Percentiles rank a stretch among this genome's conserved stretches.
phyloP scores from a whole-genome alignment of 1,140 invertebrate genomes.

The Megalopta genalis region DNA sequence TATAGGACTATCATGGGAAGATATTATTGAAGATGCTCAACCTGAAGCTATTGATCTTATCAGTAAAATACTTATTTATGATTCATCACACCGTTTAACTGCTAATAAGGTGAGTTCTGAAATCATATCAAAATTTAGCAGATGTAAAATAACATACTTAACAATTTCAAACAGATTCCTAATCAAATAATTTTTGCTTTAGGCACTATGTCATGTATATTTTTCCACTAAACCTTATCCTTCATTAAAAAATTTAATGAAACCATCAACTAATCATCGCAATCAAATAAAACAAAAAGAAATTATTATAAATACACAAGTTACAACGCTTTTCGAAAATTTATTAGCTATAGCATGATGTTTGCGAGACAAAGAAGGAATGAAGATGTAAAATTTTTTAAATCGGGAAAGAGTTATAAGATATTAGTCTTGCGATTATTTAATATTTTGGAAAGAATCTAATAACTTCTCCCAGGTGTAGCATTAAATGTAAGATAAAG shows the following conservation, averaged over 20 bases:
- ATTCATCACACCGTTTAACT: constrained; percentile 88
- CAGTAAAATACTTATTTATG: constrained; percentile 90
- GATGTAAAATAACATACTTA: neutral
- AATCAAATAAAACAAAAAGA: constrained; percentile 70
- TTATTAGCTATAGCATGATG: constrained; percentile 57
- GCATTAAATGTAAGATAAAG: neutral
- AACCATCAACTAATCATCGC: constrained; percentile 70
- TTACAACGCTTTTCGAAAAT: constrained; percentile 69
- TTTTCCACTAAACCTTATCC: constrained; percentile 73
- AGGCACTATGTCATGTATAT: constrained; percentile 75
- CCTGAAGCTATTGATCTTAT: constrained; percentile 87
- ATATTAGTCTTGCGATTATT: neutral
- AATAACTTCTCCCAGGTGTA: neutral
- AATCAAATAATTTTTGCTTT: constrained; percentile 49
- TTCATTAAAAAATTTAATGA: constrained; percentile 68
- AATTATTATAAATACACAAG: constrained; percentile 67
- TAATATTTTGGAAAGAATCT: neutral
- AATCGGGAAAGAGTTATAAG: neutral
- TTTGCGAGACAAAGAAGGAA: neutral
- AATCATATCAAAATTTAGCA: neutral
- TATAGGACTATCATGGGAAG: constrained; percentile 85
- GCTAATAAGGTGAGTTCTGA: constrained; percentile 86
- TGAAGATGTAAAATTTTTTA: no score
- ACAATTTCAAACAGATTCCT: neutral
- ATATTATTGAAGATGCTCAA: constrained; percentile 86